Percentiles rank a stretch among this genome's conserved stretches.
Evolutionary conservation across 30 jellyfish, hydroid and myxozoan species (phyloP).

Genomic region (Aurelia aurita): DNA sequence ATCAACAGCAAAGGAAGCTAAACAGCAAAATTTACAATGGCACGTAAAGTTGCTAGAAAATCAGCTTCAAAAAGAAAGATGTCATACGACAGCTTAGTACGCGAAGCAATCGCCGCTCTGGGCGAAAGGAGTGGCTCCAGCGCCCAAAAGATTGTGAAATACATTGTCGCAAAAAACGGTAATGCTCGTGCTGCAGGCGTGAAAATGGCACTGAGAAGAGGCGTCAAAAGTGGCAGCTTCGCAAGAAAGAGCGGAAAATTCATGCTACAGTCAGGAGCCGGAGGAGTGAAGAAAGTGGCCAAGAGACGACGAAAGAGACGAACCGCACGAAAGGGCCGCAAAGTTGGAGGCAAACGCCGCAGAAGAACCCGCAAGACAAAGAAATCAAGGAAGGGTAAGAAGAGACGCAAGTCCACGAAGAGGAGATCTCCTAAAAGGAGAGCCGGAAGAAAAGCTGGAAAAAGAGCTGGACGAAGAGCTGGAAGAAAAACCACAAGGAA

Average conservation of each 20-base stretch:
- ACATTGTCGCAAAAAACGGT: conserved; percentile 52
- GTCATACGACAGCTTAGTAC: conserved; percentile 44
- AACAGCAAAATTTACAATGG: conserved; percentile 57
- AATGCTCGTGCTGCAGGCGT: conserved; percentile 40
- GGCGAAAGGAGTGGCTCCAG: conserved; percentile 55
- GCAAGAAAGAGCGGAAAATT: conserved; percentile 34
- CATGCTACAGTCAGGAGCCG: conserved; percentile 25
- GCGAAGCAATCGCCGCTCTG: conserved; percentile 55
- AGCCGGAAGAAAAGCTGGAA: conserved; percentile 12
- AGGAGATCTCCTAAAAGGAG: conserved; percentile 5
- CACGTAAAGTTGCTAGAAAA: conserved; percentile 61
- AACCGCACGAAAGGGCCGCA: no score
- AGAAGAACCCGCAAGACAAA: no score
- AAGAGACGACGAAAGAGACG: no score
- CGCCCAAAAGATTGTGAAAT: conserved; percentile 42
- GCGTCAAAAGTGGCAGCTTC: conserved; percentile 52
- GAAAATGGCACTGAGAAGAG: conserved; percentile 60
- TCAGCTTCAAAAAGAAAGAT: conserved; percentile 23
- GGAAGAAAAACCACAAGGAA: no score
- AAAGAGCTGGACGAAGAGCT: neutral
- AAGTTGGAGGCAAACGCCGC: no score
- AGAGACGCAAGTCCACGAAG: conserved; percentile 2
- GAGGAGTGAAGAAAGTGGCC: no score
- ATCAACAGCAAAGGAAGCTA: neutral
- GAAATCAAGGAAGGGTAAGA: no score